Percentiles rank a stretch among this genome's conserved stretches.
These are phyloP conservation scores for Macrotrachela quadricornifera DNA, from an alignment of 1,140 invertebrate genomes.

Conservation along the genomic window DNA sequence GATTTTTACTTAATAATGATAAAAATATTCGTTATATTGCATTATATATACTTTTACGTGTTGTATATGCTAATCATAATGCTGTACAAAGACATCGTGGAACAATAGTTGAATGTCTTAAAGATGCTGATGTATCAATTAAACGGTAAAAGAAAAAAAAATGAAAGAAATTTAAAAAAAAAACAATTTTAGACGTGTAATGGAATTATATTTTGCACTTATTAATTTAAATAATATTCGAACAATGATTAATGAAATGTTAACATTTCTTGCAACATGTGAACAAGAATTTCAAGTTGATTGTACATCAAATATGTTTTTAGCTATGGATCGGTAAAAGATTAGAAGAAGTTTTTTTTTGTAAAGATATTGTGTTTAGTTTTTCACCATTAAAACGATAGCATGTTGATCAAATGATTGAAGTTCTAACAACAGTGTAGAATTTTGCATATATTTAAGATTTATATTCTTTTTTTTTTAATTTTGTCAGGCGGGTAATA, in stretches of 20 bases:
- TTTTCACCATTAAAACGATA: conserved; percentile 78
- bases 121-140: conserved; percentile 40
- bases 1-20: conserved; percentile 93
- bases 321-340: conserved; percentile 65
- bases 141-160: too few relatives aligned
- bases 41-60: conserved; percentile 81
- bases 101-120: conserved; percentile 91
- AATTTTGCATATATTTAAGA: too few relatives aligned
- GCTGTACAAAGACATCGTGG: conserved; percentile 90
- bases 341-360: too few relatives aligned
- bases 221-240: conserved; percentile 78
- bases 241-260: conserved; percentile 83
- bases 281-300: conserved; percentile 94
- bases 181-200: too few relatives aligned
- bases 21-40: conserved; percentile 99
- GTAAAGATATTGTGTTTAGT: too few relatives aligned
- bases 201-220: conserved; percentile 92
- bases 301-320: conserved; percentile 87
- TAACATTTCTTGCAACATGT: conserved; percentile 72
- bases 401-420: conserved; percentile 90
- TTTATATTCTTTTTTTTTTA: too few relatives aligned
- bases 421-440: conserved; percentile 71
- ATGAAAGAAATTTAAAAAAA: too few relatives aligned
- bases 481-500: conserved; percentile 94
- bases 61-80: conserved; percentile 84